Evolutionary conservation across 2,113 vertebrate species (phyloP).

Genomic region (Ochotona princeps): DNA sequence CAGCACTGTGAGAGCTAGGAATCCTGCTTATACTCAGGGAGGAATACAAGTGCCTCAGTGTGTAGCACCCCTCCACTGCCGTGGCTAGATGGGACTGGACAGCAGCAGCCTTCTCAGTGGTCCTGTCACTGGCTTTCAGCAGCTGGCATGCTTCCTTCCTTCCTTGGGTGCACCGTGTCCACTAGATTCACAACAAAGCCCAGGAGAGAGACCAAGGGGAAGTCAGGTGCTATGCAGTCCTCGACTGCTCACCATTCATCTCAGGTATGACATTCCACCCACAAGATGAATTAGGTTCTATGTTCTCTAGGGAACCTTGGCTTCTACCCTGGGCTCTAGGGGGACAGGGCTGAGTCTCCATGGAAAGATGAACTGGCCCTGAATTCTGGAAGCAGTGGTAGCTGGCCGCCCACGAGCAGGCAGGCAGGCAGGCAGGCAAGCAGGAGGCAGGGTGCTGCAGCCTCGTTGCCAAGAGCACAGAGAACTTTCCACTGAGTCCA

Average conservation of each 20-base stretch:
- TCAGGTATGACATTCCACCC: not conserved
- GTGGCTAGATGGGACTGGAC: not conserved
- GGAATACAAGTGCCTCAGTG: not conserved
- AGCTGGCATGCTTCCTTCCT: not conserved
- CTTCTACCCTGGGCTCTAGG: not conserved
- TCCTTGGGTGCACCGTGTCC: not conserved
- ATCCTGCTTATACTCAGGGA: not conserved
- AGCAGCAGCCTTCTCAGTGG: no score
- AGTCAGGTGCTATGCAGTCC: not conserved
- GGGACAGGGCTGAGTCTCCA: constrained; percentile 21
- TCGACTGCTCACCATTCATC: not conserved
- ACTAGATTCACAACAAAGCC: not conserved
- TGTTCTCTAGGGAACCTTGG: not conserved
- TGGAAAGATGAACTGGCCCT: not conserved
- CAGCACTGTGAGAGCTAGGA: not conserved
- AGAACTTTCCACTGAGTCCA: constrained; percentile 78
- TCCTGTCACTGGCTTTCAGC: not conserved
- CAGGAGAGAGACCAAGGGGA: not conserved
- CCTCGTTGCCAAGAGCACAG: constrained; percentile 70
- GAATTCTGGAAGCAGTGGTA: constrained; percentile 44
- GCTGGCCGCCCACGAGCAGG: constrained; percentile 65
- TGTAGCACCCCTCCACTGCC: no score
- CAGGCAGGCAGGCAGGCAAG: constrained; percentile 64
- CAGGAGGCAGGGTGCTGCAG: constrained; percentile 66
- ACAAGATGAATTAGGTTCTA: not conserved